Conservation (phyloP, 2,113 vertebrate species). For the Callipepla californica region DNA sequence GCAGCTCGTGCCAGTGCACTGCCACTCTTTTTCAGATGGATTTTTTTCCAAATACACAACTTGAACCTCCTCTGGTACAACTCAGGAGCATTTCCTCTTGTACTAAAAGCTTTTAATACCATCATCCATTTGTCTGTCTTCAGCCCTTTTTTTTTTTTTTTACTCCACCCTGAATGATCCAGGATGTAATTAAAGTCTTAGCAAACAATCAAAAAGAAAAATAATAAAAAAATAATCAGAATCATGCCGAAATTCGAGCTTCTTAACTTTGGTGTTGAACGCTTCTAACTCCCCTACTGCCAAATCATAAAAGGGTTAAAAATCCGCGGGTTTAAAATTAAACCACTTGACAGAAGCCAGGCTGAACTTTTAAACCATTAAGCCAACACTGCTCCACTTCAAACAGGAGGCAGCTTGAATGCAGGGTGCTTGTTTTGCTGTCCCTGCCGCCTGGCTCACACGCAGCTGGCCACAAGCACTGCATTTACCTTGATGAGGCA, state of each 20-base stretch:
- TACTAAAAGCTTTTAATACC: not conserved
- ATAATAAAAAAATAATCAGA: not conserved
- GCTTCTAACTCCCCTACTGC: not conserved
- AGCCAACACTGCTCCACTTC: not conserved
- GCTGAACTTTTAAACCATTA: not conserved
- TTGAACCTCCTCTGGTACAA: too few relatives aligned
- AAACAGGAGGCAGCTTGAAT: not conserved
- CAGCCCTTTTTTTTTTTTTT: not conserved
- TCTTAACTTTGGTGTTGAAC: not conserved
- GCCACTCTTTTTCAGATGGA: too few relatives aligned
- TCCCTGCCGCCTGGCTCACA: fast-evolving
- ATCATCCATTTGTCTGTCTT: not conserved
- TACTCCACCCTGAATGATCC: not conserved
- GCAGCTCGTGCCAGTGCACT: too few relatives aligned
- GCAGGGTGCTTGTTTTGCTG: not conserved
- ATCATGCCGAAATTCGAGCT: not conserved
- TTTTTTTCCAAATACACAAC: too few relatives aligned
- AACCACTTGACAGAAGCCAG: not conserved
- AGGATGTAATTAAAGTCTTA: not conserved
- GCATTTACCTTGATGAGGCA: not conserved
- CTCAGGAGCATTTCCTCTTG: too few relatives aligned
- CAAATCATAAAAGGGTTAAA: not conserved
- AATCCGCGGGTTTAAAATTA: not conserved
- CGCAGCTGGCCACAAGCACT: fast-evolving
- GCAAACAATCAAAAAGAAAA: not conserved